A percentile compares a stretch with the other conserved stretches of the same genome.
These are phyloP conservation scores for Carollia perspicillata DNA, from an alignment of 2,113 vertebrate species.

Conservation along the genomic window DNA sequence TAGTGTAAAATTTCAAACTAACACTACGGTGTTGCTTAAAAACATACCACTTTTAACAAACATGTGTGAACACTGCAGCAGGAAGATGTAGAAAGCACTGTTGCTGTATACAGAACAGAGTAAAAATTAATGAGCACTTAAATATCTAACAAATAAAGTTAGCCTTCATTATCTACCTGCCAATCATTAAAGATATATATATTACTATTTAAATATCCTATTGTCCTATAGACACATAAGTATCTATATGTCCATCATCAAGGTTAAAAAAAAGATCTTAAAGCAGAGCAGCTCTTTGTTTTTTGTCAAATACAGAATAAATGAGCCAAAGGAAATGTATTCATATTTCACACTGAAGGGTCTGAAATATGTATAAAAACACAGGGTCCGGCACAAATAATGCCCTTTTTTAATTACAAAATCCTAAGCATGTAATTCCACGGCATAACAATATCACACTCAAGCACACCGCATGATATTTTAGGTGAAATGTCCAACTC, in stretches of 20 bases:
- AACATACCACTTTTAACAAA: neutral
- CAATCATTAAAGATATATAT: neutral
- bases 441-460: too few relatives aligned
- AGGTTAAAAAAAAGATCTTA: neutral
- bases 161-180: neutral
- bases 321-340: neutral
- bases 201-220: neutral
- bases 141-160: constrained; percentile 15
- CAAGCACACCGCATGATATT: too few relatives aligned
- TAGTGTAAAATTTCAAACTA: constrained; percentile 19
- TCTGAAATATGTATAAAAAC: neutral
- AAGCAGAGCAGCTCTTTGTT: neutral
- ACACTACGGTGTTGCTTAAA: neutral
- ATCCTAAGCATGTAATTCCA: too few relatives aligned
- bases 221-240: too few relatives aligned
- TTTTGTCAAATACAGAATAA: constrained; percentile 10
- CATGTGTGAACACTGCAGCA: neutral
- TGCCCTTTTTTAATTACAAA: too few relatives aligned
- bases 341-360: neutral
- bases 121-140: neutral
- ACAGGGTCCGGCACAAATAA: neutral
- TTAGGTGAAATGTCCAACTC: too few relatives aligned
- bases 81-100: neutral
- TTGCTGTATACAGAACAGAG: neutral
- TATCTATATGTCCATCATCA: neutral